Conservation (phyloP, 1,140 invertebrate genomes). For the Cardiocondyla obscurior region DNA sequence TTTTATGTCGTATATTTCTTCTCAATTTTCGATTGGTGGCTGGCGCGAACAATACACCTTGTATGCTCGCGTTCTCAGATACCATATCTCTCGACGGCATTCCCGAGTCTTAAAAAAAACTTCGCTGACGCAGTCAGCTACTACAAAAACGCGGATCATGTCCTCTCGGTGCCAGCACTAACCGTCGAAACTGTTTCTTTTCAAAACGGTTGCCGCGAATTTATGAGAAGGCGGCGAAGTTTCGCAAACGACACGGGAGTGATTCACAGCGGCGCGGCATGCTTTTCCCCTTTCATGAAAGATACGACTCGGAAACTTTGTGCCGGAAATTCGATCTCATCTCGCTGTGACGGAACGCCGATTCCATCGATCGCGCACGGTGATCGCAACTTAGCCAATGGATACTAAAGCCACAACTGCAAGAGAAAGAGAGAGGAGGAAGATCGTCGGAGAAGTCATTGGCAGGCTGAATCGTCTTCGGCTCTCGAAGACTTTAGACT, state of each 20-base stretch:
- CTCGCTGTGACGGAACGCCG: conserved; percentile 44
- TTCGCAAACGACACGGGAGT: conserved; percentile 32
- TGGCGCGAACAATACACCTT: too few species aligned
- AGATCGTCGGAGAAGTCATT: conserved; percentile 55
- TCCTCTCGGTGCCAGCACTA: neutral
- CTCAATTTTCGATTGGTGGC: too few species aligned
- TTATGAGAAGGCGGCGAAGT: neutral
- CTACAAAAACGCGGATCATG: too few species aligned
- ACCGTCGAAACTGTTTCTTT: neutral
- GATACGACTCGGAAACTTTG: conserved; percentile 16
- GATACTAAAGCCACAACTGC: conserved; percentile 58
- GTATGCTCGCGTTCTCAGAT: neutral
- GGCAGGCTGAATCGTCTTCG: conserved; percentile 63
- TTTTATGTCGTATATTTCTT: too few species aligned
- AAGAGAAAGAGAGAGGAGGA: neutral
- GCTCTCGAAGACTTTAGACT: conserved; percentile 59
- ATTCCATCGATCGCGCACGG: conserved; percentile 55
- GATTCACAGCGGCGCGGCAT: conserved; percentile 36
- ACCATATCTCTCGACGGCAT: neutral
- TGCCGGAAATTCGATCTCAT: conserved; percentile 59
- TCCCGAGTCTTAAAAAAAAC: neutral
- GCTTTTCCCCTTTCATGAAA: neutral
- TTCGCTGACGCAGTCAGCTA: neutral
- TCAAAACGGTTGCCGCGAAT: conserved; percentile 4
- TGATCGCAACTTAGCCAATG: conserved; percentile 53